Conservation (phyloP, 2,113 vertebrate genomes). For the Lepus americanus region DNA sequence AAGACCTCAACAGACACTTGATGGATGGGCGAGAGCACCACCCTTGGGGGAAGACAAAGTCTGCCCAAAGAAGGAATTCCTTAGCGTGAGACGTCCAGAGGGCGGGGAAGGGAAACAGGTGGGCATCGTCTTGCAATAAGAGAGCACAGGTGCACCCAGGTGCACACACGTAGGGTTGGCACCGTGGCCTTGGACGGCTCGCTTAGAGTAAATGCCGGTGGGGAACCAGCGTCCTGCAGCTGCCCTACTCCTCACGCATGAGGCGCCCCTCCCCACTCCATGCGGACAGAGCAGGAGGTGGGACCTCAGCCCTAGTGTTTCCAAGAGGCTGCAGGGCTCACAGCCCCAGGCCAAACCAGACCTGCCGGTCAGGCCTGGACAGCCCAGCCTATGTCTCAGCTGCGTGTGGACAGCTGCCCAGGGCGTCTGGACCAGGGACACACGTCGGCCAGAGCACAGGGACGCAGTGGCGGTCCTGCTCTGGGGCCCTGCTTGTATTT, state of each 20-base stretch:
- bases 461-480: fast-evolving
- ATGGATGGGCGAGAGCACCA: too few relatives aligned
- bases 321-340: fast-evolving
- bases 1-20: not conserved
- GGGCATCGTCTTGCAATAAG: not conserved
- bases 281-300: not conserved
- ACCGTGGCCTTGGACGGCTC: not conserved
- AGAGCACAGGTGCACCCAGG: not conserved
- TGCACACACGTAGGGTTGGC: too few relatives aligned
- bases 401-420: fast-evolving
- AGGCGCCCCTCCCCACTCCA: too few relatives aligned
- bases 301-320: too few relatives aligned
- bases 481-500: not conserved
- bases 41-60: too few relatives aligned
- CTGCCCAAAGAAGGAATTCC: not conserved
- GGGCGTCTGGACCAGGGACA: not conserved
- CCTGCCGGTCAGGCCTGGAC: fast-evolving
- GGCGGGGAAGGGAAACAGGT: not conserved
- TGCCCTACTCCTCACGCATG: too few relatives aligned
- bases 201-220: not conserved
- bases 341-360: not conserved
- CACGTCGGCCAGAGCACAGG: fast-evolving
- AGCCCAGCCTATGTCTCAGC: not conserved
- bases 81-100: too few relatives aligned
- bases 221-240: too few relatives aligned